Evolutionary conservation across 1,140 invertebrate species (phyloP), one percentile per base, ranked within the genome.

Genomic region (Papilio aristodemus): DNA sequence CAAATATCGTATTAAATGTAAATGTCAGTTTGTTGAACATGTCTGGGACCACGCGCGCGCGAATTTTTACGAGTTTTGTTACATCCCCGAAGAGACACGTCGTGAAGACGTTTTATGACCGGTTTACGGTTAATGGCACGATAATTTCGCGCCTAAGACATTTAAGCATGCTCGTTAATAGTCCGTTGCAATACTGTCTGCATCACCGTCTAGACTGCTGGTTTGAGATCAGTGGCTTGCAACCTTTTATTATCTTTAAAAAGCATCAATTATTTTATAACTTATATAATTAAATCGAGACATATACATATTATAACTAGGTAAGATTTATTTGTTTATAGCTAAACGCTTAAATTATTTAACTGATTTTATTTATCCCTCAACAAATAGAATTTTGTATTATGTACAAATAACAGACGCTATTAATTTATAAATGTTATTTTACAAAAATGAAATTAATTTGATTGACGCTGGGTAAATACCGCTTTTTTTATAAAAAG

Each of bases 191-290:
- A 63, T 43, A 63, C 37, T 41, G 60, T 19, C 60, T 63, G 46
- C 46, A 50, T 50, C 43, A 63, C 17, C 60, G 60, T 63, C 60
- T 63, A 63, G 60, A 50, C 46, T 50, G 46, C 19, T 50, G 19
- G 17, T 50, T 50, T 50, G 46, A 50, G 17, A 22, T 22, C 46
- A 50, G 46, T 22, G 19, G 46, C 22, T 9, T 50, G 46, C 17
- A 50, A 50, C 46, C 17, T 50, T 50, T 50, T 50, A 22, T 50
- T 22, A 9, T 22, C 19, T 22, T 46, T 46, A 6, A 32, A 32
- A 6, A 32, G 6, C 27, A 32, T 6, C 27, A 32, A 3, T 32
- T 32, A 32, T 32, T 32, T 32, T 32, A 3, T 6, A 3, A 32
- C 6, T 32, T 32, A 32, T n/a, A n/a, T n/a, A n/a, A n/a, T n/a